A percentile compares a stretch with the other conserved stretches of the same genome.
Evolutionary conservation across 1,140 invertebrate species (phyloP).

Genomic region (Magallana angulata): DNA sequence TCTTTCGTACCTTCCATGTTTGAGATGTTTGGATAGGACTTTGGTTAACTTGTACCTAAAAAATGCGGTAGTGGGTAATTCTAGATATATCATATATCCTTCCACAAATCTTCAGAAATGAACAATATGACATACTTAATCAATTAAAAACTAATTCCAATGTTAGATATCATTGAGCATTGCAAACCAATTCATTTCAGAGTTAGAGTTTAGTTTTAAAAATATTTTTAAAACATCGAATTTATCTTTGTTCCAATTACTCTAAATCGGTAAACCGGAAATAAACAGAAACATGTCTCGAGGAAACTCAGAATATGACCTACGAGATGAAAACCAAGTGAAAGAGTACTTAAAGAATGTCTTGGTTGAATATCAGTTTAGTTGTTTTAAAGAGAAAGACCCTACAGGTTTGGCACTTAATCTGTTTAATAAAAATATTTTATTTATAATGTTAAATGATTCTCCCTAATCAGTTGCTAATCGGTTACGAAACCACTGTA

Average conservation of each 20-base stretch:
- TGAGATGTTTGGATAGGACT: conserved; percentile 56
- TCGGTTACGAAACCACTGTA: no score
- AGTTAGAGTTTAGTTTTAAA: no score
- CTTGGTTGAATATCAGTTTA: conserved; percentile 19
- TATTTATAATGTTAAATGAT: no score
- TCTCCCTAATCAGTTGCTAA: no score
- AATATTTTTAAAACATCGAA: background rate
- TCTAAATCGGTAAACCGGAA: background rate
- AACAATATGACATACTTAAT: no score
- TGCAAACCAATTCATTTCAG: no score
- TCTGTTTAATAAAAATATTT: no score
- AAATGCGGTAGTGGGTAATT: background rate
- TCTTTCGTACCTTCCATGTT: conserved; percentile 71
- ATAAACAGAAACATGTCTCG: conserved; percentile 13
- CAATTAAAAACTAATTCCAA: no score
- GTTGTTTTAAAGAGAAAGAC: conserved; percentile 1
- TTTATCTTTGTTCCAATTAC: background rate
- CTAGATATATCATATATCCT: background rate
- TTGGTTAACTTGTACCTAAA: background rate
- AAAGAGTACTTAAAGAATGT: conserved; percentile 17
- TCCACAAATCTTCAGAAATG: no score
- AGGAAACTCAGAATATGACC: conserved; percentile 27
- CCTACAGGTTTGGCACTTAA: background rate
- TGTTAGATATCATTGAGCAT: no score
- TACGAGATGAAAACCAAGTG: background rate